A percentile compares a stretch with the other conserved stretches of the same genome.
These are phyloP conservation scores for Thaumatotibia leucotreta DNA, from an alignment of 1,140 invertebrate genomes.

Conservation along the genomic window DNA sequence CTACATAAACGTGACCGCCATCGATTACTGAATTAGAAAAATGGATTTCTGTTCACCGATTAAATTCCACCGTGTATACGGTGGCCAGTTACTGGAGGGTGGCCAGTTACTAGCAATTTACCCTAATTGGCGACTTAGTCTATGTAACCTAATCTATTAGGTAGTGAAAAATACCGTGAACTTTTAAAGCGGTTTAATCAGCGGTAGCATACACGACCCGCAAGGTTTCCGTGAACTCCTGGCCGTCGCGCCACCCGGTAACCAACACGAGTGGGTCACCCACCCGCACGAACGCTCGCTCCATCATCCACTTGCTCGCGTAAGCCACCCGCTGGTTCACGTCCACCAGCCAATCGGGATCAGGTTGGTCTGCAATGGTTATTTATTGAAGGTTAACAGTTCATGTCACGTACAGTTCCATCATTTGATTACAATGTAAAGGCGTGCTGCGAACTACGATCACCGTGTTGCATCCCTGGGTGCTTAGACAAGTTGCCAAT, in stretches of 20 bases:
- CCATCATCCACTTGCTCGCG: slow-evolving; percentile 81
- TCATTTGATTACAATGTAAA: not conserved
- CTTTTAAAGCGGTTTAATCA: slow-evolving; percentile 28
- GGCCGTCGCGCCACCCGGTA: slow-evolving; percentile 85
- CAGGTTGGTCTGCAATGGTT: slow-evolving; percentile 38
- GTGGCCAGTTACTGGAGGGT: no score
- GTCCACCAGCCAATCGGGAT: slow-evolving; percentile 73
- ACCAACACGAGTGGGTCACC: slow-evolving; percentile 85
- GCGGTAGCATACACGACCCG: slow-evolving; percentile 79
- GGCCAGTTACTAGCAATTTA: no score
- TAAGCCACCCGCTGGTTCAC: slow-evolving; percentile 83
- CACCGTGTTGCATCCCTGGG: no score
- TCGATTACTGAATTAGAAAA: no score
- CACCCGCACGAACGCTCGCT: slow-evolving; percentile 79
- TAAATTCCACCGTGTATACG: no score
- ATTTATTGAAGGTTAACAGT: not conserved
- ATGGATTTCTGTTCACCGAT: no score
- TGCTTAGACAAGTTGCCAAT: no score
- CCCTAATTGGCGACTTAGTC: no score
- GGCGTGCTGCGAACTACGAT: no score
- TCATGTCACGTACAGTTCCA: not conserved
- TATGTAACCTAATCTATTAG: no score
- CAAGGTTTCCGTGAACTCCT: slow-evolving; percentile 88
- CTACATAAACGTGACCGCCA: no score
- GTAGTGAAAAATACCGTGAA: no score